Percentiles rank a stretch among this genome's conserved stretches.
These are phyloP conservation scores for Centropyge bicolor DNA, from an alignment of 2,797 vertebrate genomes.

Conservation along the genomic window DNA sequence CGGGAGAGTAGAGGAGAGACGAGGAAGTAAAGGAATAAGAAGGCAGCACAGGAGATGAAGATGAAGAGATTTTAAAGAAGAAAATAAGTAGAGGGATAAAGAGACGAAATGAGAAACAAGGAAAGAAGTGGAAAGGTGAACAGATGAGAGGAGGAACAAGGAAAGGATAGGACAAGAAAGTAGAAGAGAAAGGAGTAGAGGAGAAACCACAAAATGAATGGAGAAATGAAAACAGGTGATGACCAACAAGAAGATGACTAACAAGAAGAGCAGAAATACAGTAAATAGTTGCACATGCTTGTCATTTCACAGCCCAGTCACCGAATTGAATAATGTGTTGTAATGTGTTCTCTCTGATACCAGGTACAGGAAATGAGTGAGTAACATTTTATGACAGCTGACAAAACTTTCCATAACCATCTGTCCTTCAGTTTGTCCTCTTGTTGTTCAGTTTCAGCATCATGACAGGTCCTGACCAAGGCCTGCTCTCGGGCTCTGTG, in stretches of 20 bases:
- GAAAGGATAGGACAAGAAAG: background rate
- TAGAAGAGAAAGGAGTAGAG: background rate
- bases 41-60: background rate
- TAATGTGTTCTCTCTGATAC: background rate
- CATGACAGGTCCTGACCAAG: slow-evolving; percentile 31
- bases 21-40: background rate
- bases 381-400: slow-evolving; percentile 23
- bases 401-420: slow-evolving; percentile 37
- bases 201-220: background rate
- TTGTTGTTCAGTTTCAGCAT: slow-evolving; percentile 16
- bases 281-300: background rate
- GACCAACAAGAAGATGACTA: background rate
- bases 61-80: background rate
- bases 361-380: slow-evolving; percentile 10
- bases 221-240: background rate
- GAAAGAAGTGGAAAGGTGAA: no score
- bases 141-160: background rate
- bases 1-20: background rate
- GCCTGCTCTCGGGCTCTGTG: background rate
- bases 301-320: background rate
- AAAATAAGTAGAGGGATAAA: background rate
- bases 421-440: background rate
- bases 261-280: background rate
- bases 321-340: background rate
- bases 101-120: background rate